Base-by-base conservation (phyloP, 1,140 invertebrate genomes). In the Trachymyrmex cornetzi region DNA sequence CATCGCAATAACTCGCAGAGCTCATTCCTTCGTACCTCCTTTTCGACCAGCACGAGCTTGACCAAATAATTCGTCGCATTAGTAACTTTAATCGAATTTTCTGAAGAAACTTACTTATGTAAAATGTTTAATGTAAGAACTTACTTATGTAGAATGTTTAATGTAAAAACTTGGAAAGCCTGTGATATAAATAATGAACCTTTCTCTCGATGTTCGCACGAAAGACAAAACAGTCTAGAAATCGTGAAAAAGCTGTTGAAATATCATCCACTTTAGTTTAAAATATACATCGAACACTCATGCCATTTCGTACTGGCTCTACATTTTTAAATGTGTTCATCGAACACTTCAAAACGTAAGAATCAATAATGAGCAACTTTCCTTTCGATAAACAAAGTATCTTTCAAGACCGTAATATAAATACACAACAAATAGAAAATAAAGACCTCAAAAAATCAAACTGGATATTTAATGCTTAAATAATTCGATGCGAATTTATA, bases 351-450 rank as follows among this genome's bases (percentile, higher is more conserved):
- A 16, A 24, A 16, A 7, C 14, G 30, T 59, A 75, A 34, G 7
- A n/a, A n/a, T 57, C 24, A 19, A 7, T n/a, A 24, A 24, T 38
- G 4, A 59, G 7, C 7, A 14, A 22, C 4, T 30, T 12, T 7
- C 50, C 95, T 96, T 94, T 34, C 38, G 11, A 44, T 12, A 11
- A 27, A 96, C 98, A 44, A 44, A 44, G 38, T 64, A 96, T 98
- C 34, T 38, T 61, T 97, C 97, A 79, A 96, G 98, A 88, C 97
- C 97, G 24, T 11, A 44, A 44, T 2, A 44, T 44, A 44, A 44
- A 44, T 44, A 44, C 1, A 44, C 38, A 44, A 38, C 9, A 44
- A 44, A 44, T 44, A 44, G 2, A 44, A 44, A 44, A 44, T 9
- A 44, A 44, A 44, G 0, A 7, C 2, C 0, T 9, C 38, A 12